phyloP scores from a whole-genome alignment of 2,113 vertebrate species.

The Heterotilapia buettikoferi region DNA sequence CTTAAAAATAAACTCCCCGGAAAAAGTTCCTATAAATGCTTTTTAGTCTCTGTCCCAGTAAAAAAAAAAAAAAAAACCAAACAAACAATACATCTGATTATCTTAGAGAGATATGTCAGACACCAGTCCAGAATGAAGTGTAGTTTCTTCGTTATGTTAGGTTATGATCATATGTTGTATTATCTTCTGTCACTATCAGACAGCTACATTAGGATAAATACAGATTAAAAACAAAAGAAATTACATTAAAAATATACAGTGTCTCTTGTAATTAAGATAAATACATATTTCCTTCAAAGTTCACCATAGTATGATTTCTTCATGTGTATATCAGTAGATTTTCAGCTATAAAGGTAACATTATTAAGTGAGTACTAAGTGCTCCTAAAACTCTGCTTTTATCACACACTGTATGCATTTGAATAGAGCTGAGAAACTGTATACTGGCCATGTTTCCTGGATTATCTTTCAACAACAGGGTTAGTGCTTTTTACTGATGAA shows the following conservation, averaged over 20 bases:
- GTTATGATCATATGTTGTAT: neutral
- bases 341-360: neutral
- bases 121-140: neutral
- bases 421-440: neutral
- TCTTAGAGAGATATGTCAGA: neutral
- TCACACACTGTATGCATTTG: neutral
- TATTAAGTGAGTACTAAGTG: neutral
- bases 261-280: neutral
- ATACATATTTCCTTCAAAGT: neutral
- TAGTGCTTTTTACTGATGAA: neutral
- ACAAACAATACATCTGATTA: neutral
- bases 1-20: no score
- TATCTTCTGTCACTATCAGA: neutral
- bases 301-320: neutral
- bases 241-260: neutral
- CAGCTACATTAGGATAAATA: neutral
- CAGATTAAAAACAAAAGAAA: neutral
- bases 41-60: no score
- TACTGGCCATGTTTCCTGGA: neutral
- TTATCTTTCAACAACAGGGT: neutral
- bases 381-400: neutral
- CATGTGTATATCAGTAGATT: neutral
- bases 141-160: neutral
- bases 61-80: accelerated
- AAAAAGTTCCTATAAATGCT: no score